Conservation (phyloP, 2,888 invertebrate species). For the Portevinia maculata region DNA sequence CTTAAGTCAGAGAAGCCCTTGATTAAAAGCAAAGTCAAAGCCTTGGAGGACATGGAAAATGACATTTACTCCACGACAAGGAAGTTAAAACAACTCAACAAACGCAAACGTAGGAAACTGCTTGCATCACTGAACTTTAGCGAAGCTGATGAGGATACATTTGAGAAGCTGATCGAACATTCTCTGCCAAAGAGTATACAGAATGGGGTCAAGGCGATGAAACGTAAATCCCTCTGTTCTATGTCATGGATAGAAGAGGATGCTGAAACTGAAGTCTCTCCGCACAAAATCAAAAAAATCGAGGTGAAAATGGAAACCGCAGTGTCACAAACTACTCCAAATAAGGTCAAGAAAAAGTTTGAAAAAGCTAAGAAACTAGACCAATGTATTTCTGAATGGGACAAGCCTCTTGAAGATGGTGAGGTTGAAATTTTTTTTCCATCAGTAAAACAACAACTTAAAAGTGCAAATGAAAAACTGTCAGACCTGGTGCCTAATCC, state of each 20-base stretch:
- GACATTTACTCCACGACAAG: constrained; percentile 81
- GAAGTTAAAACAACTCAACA: constrained; percentile 83
- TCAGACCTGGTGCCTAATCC: constrained; percentile 76
- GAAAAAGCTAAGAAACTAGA: constrained; percentile 75
- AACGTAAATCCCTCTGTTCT: constrained; percentile 75
- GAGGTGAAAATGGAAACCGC: constrained; percentile 23
- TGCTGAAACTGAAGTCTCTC: constrained; percentile 72
- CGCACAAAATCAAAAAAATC: constrained; percentile 61
- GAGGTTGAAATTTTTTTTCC: constrained; percentile 82
- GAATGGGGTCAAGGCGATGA: constrained; percentile 76
- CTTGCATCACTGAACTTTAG: constrained; percentile 79
- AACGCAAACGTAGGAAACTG: constrained; percentile 79
- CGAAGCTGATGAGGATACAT: constrained; percentile 79
- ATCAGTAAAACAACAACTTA: constrained; percentile 79
- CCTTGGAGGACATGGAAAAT: constrained; percentile 84
- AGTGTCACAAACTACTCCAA: constrained; percentile 75
- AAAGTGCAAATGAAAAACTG: constrained; percentile 78
- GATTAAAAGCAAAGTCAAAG: constrained; percentile 80
- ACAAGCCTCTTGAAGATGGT: constrained; percentile 82
- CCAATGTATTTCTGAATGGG: constrained; percentile 80
- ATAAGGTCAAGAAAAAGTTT: constrained; percentile 32
- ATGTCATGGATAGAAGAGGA: constrained; percentile 79
- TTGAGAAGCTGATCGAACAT: constrained; percentile 78
- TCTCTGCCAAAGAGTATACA: constrained; percentile 76
- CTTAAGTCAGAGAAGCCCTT: constrained; percentile 77